Percentiles rank a stretch among this genome's conserved stretches.
Conservation (phyloP, 30 jellyfish, hydroid and myxozoan genomes). For the Aurelia aurita region DNA sequence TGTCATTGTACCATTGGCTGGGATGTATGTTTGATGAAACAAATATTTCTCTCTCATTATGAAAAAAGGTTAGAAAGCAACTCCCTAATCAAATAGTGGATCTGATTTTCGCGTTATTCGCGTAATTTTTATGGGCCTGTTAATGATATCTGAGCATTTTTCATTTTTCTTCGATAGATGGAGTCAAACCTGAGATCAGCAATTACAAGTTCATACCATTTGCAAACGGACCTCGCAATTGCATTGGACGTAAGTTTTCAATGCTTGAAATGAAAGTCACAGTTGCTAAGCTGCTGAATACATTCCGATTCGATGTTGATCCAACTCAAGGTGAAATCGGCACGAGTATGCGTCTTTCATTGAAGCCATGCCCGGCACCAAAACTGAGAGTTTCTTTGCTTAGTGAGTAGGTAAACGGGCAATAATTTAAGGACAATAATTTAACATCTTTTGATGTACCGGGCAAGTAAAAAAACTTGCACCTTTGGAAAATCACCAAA, state of each 20-base stretch:
- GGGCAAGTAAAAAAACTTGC: no score
- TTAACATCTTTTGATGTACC: no score
- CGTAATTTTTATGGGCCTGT: no score
- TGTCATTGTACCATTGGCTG: no score
- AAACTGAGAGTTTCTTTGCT: conserved; percentile 25
- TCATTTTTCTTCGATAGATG: background rate
- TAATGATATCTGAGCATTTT: no score
- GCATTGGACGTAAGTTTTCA: conserved; percentile 78
- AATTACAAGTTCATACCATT: conserved; percentile 72
- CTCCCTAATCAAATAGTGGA: no score
- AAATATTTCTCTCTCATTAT: no score
- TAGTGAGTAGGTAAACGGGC: background rate
- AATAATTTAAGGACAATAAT: no score
- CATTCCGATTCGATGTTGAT: conserved; percentile 52
- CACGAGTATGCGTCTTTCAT: conserved; percentile 21
- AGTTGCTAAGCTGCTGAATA: conserved; percentile 41
- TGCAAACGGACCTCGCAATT: conserved; percentile 76
- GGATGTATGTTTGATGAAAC: no score
- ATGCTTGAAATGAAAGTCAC: conserved; percentile 70
- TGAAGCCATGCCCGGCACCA: conserved; percentile 60
- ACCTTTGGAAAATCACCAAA: no score
- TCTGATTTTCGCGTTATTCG: no score
- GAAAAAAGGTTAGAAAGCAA: no score
- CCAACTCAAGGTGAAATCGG: conserved; percentile 54
- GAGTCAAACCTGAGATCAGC: conserved; percentile 20